phyloP scores from a whole-genome alignment of 2,797 vertebrate species.

The Oophaga sylvatica region DNA sequence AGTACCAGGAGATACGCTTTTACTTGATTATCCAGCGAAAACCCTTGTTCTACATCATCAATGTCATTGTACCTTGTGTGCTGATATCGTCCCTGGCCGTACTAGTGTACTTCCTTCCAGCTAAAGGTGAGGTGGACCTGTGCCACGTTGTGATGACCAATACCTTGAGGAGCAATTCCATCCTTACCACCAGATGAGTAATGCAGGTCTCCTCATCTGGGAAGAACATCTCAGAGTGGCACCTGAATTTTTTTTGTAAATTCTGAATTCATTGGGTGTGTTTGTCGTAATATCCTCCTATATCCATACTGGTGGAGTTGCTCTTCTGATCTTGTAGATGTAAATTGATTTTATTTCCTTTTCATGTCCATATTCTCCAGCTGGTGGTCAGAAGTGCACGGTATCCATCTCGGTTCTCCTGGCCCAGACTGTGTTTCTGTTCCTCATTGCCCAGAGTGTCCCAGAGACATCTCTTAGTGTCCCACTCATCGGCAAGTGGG shows the following conservation, averaged over 20 bases:
- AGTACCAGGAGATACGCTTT: conserved; percentile 82
- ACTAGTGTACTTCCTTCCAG: conserved; percentile 83
- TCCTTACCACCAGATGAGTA: background rate
- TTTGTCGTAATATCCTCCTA: background rate
- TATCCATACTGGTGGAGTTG: background rate
- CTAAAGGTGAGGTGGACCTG: conserved; percentile 76
- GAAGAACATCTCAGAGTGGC: background rate
- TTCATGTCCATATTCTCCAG: conserved; percentile 66
- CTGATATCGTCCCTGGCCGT: conserved; percentile 83
- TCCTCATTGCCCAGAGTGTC: conserved; percentile 87
- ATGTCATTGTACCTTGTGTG: conserved; percentile 87
- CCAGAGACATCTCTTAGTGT: conserved; percentile 86
- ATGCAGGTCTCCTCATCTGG: background rate
- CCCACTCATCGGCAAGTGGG: conserved; percentile 86
- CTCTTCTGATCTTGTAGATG: background rate
- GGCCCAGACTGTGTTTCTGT: conserved; percentile 87
- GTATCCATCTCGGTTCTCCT: conserved; percentile 85
- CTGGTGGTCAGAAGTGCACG: conserved; percentile 89
- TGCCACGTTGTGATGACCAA: background rate
- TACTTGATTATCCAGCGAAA: conserved; percentile 88
- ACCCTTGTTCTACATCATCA: conserved; percentile 90
- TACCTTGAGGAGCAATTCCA: background rate
- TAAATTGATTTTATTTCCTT: background rate
- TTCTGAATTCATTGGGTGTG: background rate
- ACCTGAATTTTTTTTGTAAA: background rate